Conservation (phyloP, 2,797 vertebrate species). For the Sardinella longiceps region DNA sequence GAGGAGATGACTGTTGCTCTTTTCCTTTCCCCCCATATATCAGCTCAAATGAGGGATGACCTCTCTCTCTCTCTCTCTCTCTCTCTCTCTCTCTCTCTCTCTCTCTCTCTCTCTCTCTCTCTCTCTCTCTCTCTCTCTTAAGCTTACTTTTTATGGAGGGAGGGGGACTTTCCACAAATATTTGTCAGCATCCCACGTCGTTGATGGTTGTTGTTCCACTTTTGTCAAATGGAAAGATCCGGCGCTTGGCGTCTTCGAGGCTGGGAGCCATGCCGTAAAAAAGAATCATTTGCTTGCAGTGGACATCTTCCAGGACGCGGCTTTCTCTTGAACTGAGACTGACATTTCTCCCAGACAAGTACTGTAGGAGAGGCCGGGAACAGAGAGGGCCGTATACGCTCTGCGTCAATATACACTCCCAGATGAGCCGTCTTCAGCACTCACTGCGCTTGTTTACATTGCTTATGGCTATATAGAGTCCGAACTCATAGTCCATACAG, state of each 20-base stretch:
- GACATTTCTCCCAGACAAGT: constrained; percentile 1
- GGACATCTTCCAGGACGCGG: background rate
- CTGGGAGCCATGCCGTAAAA: background rate
- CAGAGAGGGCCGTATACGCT: background rate
- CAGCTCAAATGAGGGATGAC: background rate
- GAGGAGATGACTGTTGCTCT: background rate
- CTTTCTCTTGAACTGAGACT: background rate
- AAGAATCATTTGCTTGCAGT: background rate
- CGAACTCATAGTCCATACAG: background rate
- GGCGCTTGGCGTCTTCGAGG: background rate
- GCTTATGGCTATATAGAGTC: too few species aligned
- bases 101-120: background rate
- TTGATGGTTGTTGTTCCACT: background rate
- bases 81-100: background rate
- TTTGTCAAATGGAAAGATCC: background rate
- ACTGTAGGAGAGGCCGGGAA: background rate
- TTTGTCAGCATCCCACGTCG: background rate
- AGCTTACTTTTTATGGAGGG: background rate
- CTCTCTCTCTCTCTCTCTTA: background rate
- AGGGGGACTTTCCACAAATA: background rate
- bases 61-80: background rate
- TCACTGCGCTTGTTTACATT: too few species aligned
- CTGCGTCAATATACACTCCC: background rate
- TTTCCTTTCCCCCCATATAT: background rate
- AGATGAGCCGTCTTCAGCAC: background rate